Conservation (phyloP, 2,797 vertebrate species). For the Coregonus ussuriensis region DNA sequence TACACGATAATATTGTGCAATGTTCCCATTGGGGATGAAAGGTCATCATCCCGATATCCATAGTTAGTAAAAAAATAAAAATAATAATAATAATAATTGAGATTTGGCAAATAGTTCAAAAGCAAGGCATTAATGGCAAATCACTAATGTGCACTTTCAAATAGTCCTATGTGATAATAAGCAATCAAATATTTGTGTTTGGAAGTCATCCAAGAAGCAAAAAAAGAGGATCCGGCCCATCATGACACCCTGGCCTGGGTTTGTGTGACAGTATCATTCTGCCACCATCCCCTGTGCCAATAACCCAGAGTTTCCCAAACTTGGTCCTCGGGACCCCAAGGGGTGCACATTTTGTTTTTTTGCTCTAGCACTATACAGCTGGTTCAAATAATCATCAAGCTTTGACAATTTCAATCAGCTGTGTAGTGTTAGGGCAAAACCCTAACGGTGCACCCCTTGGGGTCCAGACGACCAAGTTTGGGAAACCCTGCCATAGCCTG, state of each 20-base stretch:
- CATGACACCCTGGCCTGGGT: background rate
- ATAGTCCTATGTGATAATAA: background rate
- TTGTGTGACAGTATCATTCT: background rate
- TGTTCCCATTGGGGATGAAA: background rate
- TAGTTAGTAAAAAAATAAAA: background rate
- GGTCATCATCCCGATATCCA: background rate
- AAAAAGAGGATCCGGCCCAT: background rate
- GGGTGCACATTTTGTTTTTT: too few species aligned
- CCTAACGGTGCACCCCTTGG: too few species aligned
- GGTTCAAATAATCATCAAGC: too few species aligned
- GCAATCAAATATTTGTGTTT: background rate
- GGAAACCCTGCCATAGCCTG: background rate
- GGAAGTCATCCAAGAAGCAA: background rate
- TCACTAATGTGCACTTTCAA: background rate
- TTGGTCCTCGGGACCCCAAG: too few species aligned
- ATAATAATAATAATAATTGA: too few species aligned
- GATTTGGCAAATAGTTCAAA: too few species aligned
- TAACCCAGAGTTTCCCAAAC: too few species aligned
- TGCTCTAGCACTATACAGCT: too few species aligned
- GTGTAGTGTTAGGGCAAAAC: too few species aligned
- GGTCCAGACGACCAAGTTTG: too few species aligned
- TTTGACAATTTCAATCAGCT: too few species aligned
- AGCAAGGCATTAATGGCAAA: background rate
- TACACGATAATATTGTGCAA: background rate
- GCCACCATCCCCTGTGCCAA: background rate